phyloP scores from a whole-genome alignment of 1,140 invertebrate genomes.

The Papilio dardanus region DNA sequence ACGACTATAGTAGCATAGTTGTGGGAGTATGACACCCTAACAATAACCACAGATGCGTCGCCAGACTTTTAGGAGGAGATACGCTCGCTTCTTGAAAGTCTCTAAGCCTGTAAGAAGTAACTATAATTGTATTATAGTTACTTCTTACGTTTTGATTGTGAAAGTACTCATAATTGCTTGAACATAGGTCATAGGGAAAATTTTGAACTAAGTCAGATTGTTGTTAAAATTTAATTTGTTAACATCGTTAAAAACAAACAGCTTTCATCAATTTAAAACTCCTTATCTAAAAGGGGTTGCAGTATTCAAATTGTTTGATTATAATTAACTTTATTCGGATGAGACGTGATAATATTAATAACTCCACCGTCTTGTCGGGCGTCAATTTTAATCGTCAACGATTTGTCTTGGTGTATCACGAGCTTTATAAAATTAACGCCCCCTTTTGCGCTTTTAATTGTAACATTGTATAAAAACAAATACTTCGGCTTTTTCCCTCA shows the following conservation, averaged over 20 bases:
- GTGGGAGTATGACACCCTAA: too few species aligned
- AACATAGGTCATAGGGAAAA: too few species aligned
- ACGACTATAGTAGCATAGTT: too few species aligned
- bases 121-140: too few species aligned
- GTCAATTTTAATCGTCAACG: conserved; percentile 62
- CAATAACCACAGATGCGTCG: too few species aligned
- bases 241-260: conserved; percentile 46
- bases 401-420: conserved; percentile 56
- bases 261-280: conserved; percentile 51
- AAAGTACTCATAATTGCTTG: too few species aligned
- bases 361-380: conserved; percentile 57
- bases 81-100: too few species aligned
- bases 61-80: too few species aligned
- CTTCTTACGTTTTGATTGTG: too few species aligned
- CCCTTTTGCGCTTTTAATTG: conserved; percentile 6
- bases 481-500: background rate
- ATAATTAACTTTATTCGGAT: conserved; percentile 66
- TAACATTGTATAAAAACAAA: background rate
- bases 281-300: conserved; percentile 44
- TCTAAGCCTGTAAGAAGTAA: too few species aligned
- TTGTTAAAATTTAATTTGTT: conserved; percentile 39
- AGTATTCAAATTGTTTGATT: conserved; percentile 69
- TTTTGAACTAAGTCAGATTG: too few species aligned
- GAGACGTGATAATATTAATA: conserved; percentile 57
- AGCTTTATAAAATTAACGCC: conserved; percentile 46